Conservation (phyloP, 2,797 vertebrate genomes). For the Tragopan temminckii region DNA sequence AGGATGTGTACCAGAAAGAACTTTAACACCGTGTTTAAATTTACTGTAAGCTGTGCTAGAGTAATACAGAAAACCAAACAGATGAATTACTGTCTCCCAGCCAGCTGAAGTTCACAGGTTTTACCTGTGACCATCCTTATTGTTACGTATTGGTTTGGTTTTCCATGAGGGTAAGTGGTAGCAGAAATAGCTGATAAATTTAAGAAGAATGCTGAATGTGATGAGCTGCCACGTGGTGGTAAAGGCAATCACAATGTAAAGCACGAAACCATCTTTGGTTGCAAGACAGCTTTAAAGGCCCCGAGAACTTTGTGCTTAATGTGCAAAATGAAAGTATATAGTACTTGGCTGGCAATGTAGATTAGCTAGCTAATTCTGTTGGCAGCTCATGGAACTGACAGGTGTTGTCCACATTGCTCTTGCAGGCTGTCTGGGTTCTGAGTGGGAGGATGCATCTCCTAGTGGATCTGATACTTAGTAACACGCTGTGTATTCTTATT, state of each 20-base stretch:
- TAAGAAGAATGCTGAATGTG: background rate
- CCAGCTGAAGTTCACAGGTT: background rate
- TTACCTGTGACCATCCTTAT: background rate
- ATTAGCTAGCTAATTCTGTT: background rate
- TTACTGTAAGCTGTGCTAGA: background rate
- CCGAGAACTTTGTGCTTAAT: rapidly evolving
- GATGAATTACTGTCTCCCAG: background rate
- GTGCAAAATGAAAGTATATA: background rate
- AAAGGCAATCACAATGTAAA: background rate
- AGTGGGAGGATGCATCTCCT: rapidly evolving
- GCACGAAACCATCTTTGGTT: background rate
- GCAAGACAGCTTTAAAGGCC: background rate
- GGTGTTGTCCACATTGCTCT: rapidly evolving
- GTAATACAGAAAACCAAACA: background rate
- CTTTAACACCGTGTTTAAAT: background rate
- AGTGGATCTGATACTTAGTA: background rate
- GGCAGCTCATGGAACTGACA: background rate
- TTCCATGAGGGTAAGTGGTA: background rate
- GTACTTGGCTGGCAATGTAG: background rate
- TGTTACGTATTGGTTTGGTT: background rate
- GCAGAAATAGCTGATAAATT: background rate
- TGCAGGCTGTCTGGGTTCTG: background rate
- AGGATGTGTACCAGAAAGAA: background rate
- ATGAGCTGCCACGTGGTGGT: background rate
- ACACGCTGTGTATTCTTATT: background rate